These are phyloP conservation scores for Rhegmatorhina hoffmannsi DNA, from an alignment of 2,113 vertebrate species.

Conservation along the genomic window DNA sequence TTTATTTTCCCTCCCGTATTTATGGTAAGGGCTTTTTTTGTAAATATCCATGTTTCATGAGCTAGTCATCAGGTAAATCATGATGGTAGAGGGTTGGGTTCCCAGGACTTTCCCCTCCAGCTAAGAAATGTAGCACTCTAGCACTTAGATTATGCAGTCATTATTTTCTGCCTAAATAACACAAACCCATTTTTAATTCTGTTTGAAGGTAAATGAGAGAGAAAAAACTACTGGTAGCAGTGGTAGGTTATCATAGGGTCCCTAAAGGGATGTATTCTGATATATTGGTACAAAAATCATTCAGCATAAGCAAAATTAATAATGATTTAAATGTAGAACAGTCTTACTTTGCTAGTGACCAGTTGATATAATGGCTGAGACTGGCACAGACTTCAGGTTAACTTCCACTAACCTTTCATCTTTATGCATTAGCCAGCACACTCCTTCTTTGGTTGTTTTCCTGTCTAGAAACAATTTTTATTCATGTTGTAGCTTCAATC, in stretches of 20 bases:
- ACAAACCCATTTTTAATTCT: neutral
- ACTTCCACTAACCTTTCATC: neutral
- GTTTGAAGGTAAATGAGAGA: neutral
- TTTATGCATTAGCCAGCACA: neutral
- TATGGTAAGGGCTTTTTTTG: neutral
- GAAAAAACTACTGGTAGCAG: neutral
- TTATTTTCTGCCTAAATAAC: neutral
- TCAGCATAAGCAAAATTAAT: neutral
- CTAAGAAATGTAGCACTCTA: neutral
- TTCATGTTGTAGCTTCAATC: neutral
- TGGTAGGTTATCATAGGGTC: neutral
- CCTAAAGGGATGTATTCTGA: neutral
- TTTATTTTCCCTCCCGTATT: neutral
- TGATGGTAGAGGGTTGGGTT: rapidly evolving
- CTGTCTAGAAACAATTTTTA: neutral
- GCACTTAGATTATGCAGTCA: neutral
- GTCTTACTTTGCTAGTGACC: neutral
- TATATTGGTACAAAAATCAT: neutral
- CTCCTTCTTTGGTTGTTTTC: neutral
- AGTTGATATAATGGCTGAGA: neutral
- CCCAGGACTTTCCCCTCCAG: neutral
- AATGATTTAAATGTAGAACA: neutral
- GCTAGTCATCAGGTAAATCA: neutral
- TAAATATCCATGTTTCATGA: neutral
- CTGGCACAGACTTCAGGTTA: neutral